Evolutionary conservation across 2,113 vertebrate species (phyloP).

Genomic region (Bubalus kerabau): DNA sequence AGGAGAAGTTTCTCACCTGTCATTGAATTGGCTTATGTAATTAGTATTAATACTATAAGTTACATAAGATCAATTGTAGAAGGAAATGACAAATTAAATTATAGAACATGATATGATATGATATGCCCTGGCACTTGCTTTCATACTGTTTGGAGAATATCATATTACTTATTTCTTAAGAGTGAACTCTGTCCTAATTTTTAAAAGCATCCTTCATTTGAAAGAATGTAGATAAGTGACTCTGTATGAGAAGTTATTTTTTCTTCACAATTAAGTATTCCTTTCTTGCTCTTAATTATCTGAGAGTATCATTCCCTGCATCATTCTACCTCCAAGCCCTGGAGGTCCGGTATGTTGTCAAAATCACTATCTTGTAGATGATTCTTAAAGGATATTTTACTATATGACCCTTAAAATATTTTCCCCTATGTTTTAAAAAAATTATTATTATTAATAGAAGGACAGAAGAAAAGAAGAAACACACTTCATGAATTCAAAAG

Average conservation of each 20-base stretch:
- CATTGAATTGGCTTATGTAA: not conserved
- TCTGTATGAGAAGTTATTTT: not conserved
- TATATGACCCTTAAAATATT: not conserved
- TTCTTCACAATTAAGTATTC: not conserved
- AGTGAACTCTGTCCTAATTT: constrained; percentile 36
- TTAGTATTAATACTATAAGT: not conserved
- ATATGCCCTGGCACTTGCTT: not conserved
- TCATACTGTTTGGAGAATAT: constrained; percentile 45
- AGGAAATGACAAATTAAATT: constrained; percentile 37
- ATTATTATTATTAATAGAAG: constrained; percentile 78
- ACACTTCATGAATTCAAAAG: constrained; percentile 95
- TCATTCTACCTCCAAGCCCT: not conserved
- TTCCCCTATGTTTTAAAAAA: not conserved
- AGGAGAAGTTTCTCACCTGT: constrained; percentile 20
- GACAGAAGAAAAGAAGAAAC: constrained; percentile 87
- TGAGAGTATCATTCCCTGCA: not conserved
- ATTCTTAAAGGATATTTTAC: not conserved
- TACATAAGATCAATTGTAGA: not conserved
- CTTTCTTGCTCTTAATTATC: not conserved
- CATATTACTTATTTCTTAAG: constrained; percentile 1
- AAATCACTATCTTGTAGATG: not conserved
- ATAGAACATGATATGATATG: not conserved
- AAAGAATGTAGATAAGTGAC: constrained; percentile 19
- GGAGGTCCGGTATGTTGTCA: not conserved
- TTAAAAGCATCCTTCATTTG: not conserved